Percentiles rank a stretch among this genome's conserved stretches.
Evolutionary conservation across 37 sponge, comb jelly and placozoan genomes (phyloP).

Genomic region (Axinella damicornis): DNA sequence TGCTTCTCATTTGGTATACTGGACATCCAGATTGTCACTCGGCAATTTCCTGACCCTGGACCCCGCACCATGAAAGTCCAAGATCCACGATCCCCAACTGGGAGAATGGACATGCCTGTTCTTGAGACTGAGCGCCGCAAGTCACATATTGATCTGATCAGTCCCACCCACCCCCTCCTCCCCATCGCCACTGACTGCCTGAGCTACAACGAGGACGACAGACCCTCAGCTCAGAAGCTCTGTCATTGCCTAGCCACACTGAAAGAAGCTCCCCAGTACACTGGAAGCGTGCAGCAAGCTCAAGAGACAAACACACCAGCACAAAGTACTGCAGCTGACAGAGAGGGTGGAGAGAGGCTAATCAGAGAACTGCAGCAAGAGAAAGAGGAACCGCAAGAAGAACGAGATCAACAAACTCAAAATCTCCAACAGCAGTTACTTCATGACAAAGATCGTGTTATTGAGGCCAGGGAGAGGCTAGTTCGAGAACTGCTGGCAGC

Average conservation of each 20-base stretch:
- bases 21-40: slow-evolving; percentile 1
- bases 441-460: too few species aligned
- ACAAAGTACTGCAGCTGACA: too few species aligned
- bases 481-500: too few species aligned
- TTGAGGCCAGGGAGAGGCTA: too few species aligned
- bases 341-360: too few species aligned
- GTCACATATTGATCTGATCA: slow-evolving; percentile 1
- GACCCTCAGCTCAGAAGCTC: not conserved
- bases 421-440: too few species aligned
- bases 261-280: not conserved
- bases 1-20: slow-evolving; percentile 29
- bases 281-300: too few species aligned
- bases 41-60: slow-evolving; percentile 1
- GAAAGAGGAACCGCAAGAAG: too few species aligned
- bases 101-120: not conserved
- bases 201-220: not conserved
- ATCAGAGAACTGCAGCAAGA: too few species aligned
- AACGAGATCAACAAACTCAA: too few species aligned
- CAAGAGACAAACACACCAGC: too few species aligned
- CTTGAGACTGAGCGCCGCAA: not conserved
- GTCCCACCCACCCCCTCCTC: slow-evolving; percentile 8
- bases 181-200: slow-evolving; percentile 13
- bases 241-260: not conserved
- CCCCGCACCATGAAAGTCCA: not conserved
- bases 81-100: not conserved